phyloP scores from a whole-genome alignment of 2,113 vertebrate genomes.

The Campylomormyrus numenius region DNA sequence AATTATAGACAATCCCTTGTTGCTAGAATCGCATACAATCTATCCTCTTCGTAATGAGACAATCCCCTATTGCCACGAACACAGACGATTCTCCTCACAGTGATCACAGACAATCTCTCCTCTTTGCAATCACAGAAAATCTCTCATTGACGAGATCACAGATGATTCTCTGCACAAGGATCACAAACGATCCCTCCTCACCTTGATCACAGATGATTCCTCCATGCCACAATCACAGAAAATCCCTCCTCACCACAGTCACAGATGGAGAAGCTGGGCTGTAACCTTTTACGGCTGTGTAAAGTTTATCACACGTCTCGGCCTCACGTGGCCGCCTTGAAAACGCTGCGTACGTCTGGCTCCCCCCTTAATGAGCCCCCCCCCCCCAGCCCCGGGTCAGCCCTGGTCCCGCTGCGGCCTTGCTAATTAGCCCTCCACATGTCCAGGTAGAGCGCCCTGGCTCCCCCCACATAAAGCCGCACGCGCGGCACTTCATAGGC shows the following conservation, averaged over 20 bases:
- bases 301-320: background rate
- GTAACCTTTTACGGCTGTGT: background rate
- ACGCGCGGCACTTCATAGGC: constrained; percentile 30
- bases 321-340: background rate
- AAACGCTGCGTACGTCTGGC: background rate
- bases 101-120: background rate
- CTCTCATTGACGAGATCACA: background rate
- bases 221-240: background rate
- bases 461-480: constrained; percentile 50
- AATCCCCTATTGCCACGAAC: background rate
- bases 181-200: background rate
- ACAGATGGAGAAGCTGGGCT: background rate
- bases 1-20: background rate
- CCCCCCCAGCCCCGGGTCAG: background rate
- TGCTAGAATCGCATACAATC: background rate
- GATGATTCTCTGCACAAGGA: background rate
- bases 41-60: background rate
- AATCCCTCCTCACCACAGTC: background rate
- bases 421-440: constrained; percentile 56
- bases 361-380: background rate
- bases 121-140: background rate
- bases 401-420: constrained; percentile 33
- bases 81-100: background rate
- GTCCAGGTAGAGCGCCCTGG: constrained; percentile 48
- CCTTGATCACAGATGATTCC: background rate